Evolutionary conservation across 2,888 invertebrate genomes (phyloP), one percentile per base, ranked within the genome.

Genomic region (Polietes domitor): DNA sequence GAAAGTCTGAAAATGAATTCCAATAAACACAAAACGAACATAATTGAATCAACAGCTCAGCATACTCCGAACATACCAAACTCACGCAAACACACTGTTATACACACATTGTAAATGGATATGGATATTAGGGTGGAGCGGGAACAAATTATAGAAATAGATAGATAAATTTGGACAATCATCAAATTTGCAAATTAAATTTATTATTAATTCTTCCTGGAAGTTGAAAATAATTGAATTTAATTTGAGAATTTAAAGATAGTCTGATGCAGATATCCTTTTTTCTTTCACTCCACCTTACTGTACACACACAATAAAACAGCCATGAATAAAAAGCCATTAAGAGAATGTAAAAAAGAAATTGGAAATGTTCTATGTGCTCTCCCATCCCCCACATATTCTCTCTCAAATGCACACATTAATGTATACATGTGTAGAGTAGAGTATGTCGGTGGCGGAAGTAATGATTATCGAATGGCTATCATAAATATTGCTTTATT

Each of bases 1-100:
- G 32, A 55, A 21, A 21, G 24, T 24, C 21, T 1, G 55, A 2
- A 55, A 55, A 24, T 55, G 55, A 55, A 24, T 55, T 55, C 24
- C 55, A 55, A 55, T 55, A 55, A 55, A 55, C 12, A 55, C 55
- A 24, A 55, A 55, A 55, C 19, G 47, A 9, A 61, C 28, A 32
- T 79, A 79, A 70, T 70, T 79, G 70, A 75, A 70, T 80, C 26
- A 71, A 26, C 41, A 71, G 58, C 58, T 58, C 26, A 26, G 15
- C 58, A 58, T 26, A n/a, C 19, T 50, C 50, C 37, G n/a, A n/a
- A n/a, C n/a, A n/a, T n/a, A 37, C 37, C 43, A n/a, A 65, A 55
- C 68, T 65, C 43, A 21, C 24, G 28, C 21, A 58, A 53, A 74
- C 43, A 74, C 26, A 43, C 58, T n/a, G n/a, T n/a, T n/a, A n/a